Percentiles rank a stretch among this genome's conserved stretches.
Conservation (phyloP, 2,113 vertebrate genomes). For the Myxocyprinus asiaticus region DNA sequence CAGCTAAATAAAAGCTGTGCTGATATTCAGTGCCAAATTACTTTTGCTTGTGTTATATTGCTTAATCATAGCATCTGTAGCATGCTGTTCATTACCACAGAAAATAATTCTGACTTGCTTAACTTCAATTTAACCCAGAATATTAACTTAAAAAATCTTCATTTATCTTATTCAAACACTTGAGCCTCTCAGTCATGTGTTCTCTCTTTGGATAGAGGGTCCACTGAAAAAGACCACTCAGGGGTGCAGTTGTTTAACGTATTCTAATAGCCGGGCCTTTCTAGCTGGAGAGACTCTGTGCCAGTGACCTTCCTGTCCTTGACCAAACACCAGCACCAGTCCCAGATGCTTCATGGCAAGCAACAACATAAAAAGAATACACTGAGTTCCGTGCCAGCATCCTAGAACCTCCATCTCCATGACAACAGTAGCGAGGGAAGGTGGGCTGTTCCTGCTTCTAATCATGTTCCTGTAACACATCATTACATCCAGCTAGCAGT, state of each 20-base stretch:
- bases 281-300: constrained; percentile 1
- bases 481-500: constrained; percentile 32
- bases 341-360: constrained; percentile 29
- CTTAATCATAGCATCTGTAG: no score
- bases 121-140: neutral
- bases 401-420: constrained; percentile 44
- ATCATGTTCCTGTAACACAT: constrained; percentile 34
- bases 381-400: constrained; percentile 25
- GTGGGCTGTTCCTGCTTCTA: constrained; percentile 49
- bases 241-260: neutral
- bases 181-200: neutral
- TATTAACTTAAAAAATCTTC: neutral
- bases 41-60: no score
- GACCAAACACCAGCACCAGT: constrained; percentile 33
- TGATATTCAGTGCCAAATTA: no score
- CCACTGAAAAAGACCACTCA: neutral
- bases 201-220: neutral
- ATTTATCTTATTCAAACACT: neutral
- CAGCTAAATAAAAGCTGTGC: no score
- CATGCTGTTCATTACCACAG: no score
- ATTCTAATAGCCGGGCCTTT: constrained; percentile 5
- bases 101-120: neutral
- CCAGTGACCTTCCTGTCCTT: constrained; percentile 37
- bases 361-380: constrained; percentile 35
- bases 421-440: constrained; percentile 45